Evolutionary conservation across 1,140 invertebrate species (phyloP), one percentile per base, ranked within the genome.

Genomic region (Chionoecetes opilio): DNA sequence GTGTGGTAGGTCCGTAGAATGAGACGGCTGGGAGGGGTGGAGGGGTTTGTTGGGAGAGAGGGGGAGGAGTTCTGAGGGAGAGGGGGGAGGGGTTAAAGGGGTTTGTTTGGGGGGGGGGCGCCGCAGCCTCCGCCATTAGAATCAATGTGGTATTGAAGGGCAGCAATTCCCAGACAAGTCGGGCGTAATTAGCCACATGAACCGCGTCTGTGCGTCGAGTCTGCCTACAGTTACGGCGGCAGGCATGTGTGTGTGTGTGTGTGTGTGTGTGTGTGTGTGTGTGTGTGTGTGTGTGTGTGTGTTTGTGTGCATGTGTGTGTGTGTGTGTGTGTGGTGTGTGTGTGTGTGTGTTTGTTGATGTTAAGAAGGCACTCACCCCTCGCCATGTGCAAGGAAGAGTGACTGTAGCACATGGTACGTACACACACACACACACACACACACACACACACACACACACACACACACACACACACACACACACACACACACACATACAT

Each of bases 261-360:
- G 63, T 75, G 63, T 75, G 63, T 75, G 63, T 75, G 63, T 75
- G 63, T 75, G 63, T 75, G 63, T 75, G 63, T 75, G 63, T 75
- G 63, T 75, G 63, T 75, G 63, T 75, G 63, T 75, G 63, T 75
- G 63, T 75, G 63, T 75, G 63, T 75, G 63, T 75, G 63, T 75
- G 63, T 75, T 17, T 75, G 63, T 75, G 26, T 75, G 63, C n/a
- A 21, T 75, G 63, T 75, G 63, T 75, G 63, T 75, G 63, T 75
- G 53, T 63, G 53, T 63, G 53, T 63, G 53, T 63, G 53, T 63
- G 53, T 63, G 53, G 38, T 41, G 38, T 41, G 38, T 41, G 38
- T 41, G 38, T 41, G 38, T 41, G 38, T 41, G 38, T 41, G 38
- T 41, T 3, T 41, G 38, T 41, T 41, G 38, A 3, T 41, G 5